A percentile compares a stretch with the other conserved stretches of the same genome.
Conservation (phyloP, 2,113 vertebrate species). For the Phalacrocorax aristotelis region DNA sequence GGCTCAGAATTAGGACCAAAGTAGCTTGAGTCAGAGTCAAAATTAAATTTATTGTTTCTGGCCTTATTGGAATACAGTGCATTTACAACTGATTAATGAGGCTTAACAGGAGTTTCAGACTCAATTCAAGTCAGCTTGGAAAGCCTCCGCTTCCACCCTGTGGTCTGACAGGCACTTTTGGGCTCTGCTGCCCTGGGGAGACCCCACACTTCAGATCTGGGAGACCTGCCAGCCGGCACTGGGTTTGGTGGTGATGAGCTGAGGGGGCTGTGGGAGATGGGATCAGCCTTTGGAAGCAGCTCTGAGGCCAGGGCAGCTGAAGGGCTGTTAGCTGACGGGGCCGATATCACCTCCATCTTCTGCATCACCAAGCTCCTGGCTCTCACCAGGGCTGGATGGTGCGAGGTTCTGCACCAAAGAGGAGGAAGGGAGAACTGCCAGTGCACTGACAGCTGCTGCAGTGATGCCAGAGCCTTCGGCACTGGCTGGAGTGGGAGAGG, state of each 20-base stretch:
- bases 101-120: slow-evolving; percentile 36
- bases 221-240: not conserved
- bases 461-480: not conserved
- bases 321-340: not conserved
- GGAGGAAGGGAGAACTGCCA: not conserved
- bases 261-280: not conserved
- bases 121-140: not conserved
- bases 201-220: not conserved
- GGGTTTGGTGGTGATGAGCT: not conserved
- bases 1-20: slow-evolving; percentile 25
- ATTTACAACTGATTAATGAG: slow-evolving; percentile 58
- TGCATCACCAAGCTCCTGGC: no score
- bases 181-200: slow-evolving; percentile 3
- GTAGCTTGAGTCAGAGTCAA: slow-evolving; percentile 46
- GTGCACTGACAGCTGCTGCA: fast-evolving
- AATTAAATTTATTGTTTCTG: slow-evolving; percentile 61
- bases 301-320: not conserved
- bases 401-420: fast-evolving
- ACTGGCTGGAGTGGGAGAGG: not conserved
- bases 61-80: slow-evolving; percentile 26
- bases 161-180: slow-evolving; percentile 48
- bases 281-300: not conserved
- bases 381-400: not conserved
- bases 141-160: slow-evolving; percentile 52
- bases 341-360: not conserved